Base-by-base conservation (phyloP, 2,797 vertebrate species). In the Peromyscus melanophrys region DNA sequence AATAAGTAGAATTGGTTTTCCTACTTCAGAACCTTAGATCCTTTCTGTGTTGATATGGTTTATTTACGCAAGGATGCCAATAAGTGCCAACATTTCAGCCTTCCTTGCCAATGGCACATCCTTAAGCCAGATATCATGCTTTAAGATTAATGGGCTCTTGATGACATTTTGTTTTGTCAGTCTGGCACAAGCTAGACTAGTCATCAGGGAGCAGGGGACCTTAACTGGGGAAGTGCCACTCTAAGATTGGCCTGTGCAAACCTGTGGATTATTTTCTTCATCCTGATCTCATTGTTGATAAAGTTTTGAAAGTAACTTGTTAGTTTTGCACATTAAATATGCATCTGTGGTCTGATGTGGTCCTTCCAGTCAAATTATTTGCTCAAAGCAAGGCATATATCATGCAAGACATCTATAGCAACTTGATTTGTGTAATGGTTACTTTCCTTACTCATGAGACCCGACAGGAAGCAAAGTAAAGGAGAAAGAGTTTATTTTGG, bases 371-470 rank as follows among this genome's bases (percentile, higher is more conserved):
- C 40, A 46, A 69, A 23, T 6, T 89, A 78, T 52, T 91, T 93
- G 90, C 40, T 93, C 80, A 92, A 96, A 91, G n/a, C 31, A 57
- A 77, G 52, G 25, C 67, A 73, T 77, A 52, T 37, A 23, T 69
- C 87, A 65, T 4, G 85, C n/a, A 73, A 52, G 31, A 95, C 52
- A 1, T 83, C 87, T 75, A 16, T 6, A 80, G 69, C 4, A 92
- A 27, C 31, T 94, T 83, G 93, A 69, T 88, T 65, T 43, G 52
- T 57, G 10, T 57, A 40, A 73, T 13, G 40, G 25, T 69, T 86
- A 16, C 46, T 29, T 57, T 73, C 13, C 25, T 73, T 59, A 17
- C 37, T 73, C 16, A 37, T 31, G 16, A 19, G n/a, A 73, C 25
- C n/a, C 13, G 52, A 29, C 31, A 73, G 19, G 49, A 73, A 31